Evolutionary conservation across 2,888 invertebrate genomes (phyloP).

Genomic region (Drosophila quinaria): DNA sequence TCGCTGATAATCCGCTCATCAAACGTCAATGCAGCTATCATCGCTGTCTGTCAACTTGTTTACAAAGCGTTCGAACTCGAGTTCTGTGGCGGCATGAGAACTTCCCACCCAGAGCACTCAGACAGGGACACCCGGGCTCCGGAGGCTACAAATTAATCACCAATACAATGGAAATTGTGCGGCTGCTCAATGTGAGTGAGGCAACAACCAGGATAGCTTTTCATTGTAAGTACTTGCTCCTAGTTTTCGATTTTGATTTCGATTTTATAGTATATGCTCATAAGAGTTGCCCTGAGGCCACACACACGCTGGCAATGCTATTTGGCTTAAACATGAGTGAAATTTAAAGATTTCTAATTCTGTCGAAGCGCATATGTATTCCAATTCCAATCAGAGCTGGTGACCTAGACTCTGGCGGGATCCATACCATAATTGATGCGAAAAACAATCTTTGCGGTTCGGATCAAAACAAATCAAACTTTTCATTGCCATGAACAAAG

Average conservation of each 20-base stretch:
- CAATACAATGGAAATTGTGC: slow-evolving; percentile 77
- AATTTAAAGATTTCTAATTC: background rate
- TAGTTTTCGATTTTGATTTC: slow-evolving; percentile 3
- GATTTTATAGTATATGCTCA: background rate
- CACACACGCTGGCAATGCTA: slow-evolving; percentile 60
- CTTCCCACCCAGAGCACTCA: slow-evolving; percentile 22
- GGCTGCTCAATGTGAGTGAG: slow-evolving; percentile 51
- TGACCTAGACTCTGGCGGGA: background rate
- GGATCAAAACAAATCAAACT: slow-evolving; percentile 61
- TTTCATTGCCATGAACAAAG: slow-evolving; percentile 49
- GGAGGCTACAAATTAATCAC: slow-evolving; percentile 76
- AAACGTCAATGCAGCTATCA: slow-evolving; percentile 74
- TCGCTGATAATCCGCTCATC: slow-evolving; percentile 79
- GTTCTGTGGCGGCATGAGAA: slow-evolving; percentile 29
- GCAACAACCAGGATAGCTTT: slow-evolving; percentile 62
- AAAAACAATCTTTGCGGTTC: slow-evolving; percentile 58
- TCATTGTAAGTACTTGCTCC: slow-evolving; percentile 21
- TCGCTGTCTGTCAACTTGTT: slow-evolving; percentile 71
- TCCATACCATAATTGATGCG: background rate
- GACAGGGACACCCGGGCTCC: slow-evolving; percentile 47
- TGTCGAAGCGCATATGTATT: background rate
- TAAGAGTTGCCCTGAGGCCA: slow-evolving; percentile 59
- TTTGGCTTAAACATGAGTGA: slow-evolving; percentile 32
- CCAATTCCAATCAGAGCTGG: slow-evolving; percentile 10
- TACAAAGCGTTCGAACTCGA: slow-evolving; percentile 61